Percentiles rank a stretch among this genome's conserved stretches.
Evolutionary conservation across 2,113 vertebrate species (phyloP).

Genomic region (Leptosomus discolor): DNA sequence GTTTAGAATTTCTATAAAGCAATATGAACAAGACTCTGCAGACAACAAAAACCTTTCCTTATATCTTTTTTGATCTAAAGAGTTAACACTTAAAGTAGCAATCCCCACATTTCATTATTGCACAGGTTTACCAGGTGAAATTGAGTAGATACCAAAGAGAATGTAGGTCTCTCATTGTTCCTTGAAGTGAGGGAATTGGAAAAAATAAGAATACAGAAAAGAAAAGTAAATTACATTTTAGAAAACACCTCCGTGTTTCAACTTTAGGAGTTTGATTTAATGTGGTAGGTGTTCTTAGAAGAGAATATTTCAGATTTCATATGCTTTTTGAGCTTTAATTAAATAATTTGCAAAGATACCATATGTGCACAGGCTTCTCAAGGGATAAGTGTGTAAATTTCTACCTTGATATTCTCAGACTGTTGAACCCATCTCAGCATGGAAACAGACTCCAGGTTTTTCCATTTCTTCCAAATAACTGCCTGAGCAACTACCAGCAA

Average conservation of each 20-base stretch:
- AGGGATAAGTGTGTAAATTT: slow-evolving; percentile 4
- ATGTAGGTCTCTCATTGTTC: background rate
- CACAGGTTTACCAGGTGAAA: background rate
- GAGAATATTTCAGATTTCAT: slow-evolving; percentile 20
- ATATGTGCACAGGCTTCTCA: slow-evolving; percentile 13
- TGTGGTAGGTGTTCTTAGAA: slow-evolving; percentile 7
- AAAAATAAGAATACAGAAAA: background rate
- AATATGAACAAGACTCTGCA: background rate
- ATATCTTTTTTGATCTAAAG: background rate
- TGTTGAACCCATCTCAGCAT: background rate
- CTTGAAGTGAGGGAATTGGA: background rate
- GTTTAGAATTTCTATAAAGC: background rate
- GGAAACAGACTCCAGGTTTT: background rate
- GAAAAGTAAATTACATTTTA: background rate
- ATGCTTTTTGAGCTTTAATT: slow-evolving; percentile 35
- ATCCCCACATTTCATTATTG: background rate
- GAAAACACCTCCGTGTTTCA: background rate
- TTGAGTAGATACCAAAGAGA: background rate
- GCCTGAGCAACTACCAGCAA: background rate
- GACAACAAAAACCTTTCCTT: background rate
- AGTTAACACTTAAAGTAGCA: background rate
- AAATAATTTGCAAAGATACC: slow-evolving; percentile 36
- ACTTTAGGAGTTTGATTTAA: background rate
- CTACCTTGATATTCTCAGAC: background rate
- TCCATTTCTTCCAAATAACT: slow-evolving; percentile 16